phyloP scores from a whole-genome alignment of 2,888 invertebrate species.

The Minunthozetes semirufus region DNA sequence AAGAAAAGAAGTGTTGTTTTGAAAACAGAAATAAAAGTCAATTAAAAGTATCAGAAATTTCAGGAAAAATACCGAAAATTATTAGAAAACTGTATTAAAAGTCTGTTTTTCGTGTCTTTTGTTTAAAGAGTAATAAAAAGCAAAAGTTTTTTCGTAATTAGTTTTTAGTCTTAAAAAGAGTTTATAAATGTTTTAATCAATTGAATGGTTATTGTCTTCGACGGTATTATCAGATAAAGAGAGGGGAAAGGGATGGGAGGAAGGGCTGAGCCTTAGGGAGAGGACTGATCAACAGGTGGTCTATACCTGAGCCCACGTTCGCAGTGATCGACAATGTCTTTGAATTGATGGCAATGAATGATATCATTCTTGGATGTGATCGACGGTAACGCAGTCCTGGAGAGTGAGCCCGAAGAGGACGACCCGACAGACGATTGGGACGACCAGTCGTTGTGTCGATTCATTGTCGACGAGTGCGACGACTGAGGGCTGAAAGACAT shows the following conservation, averaged over 20 bases:
- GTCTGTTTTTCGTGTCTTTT: no score
- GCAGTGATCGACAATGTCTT: neutral
- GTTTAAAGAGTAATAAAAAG: no score
- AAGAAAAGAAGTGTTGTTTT: no score
- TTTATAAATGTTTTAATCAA: no score
- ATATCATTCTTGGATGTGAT: slow-evolving; percentile 5
- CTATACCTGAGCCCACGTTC: neutral
- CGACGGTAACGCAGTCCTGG: slow-evolving; percentile 4
- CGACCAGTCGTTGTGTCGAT: neutral
- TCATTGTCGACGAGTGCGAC: neutral
- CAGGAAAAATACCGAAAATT: no score
- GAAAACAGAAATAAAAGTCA: no score
- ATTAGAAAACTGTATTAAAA: no score
- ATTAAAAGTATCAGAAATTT: no score
- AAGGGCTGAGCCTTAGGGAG: neutral
- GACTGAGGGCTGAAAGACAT: slow-evolving; percentile 21
- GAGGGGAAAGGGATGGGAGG: neutral
- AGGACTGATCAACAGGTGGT: neutral
- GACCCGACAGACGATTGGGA: slow-evolving; percentile 5
- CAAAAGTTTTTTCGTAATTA: no score
- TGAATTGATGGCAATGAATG: slow-evolving; percentile 8
- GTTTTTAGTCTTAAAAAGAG: no score
- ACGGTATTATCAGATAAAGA: neutral
- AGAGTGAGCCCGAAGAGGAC: slow-evolving; percentile 12
- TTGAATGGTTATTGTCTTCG: no score